These are phyloP conservation scores for Actinia equina DNA, from an alignment of 64 coral and sea anemone genomes.

Conservation along the genomic window DNA sequence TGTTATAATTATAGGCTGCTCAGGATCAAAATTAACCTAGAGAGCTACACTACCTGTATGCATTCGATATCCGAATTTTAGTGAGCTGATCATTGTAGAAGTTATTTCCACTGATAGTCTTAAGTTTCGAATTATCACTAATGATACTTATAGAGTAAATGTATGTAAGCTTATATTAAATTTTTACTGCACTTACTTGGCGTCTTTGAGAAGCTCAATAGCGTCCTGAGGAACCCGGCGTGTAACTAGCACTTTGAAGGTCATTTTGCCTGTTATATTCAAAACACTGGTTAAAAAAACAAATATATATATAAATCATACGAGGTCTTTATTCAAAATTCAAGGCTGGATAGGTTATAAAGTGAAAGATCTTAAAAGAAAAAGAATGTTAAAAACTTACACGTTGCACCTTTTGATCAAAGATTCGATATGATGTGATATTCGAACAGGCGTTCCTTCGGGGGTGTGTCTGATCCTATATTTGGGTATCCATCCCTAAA, in stretches of 20 bases:
- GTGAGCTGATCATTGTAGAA: too few relatives aligned
- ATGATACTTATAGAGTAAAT: too few relatives aligned
- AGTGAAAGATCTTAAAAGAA: not conserved
- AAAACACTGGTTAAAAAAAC: not conserved
- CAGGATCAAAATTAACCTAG: too few relatives aligned
- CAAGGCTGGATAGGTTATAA: not conserved
- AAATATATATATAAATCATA: not conserved
- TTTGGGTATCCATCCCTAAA: not conserved
- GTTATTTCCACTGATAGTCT: too few relatives aligned
- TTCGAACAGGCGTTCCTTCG: slow-evolving; percentile 16
- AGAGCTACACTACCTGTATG: too few relatives aligned
- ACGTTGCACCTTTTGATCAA: not conserved
- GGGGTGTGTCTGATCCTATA: not conserved
- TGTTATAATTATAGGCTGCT: too few relatives aligned
- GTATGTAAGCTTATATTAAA: not conserved
- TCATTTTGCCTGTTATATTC: not conserved
- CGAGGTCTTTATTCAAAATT: not conserved
- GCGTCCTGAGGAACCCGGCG: slow-evolving; percentile 68
- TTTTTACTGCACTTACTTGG: slow-evolving; percentile 23
- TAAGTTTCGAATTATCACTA: too few relatives aligned
- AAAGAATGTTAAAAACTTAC: not conserved
- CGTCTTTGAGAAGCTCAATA: slow-evolving; percentile 63
- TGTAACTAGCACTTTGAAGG: slow-evolving; percentile 63
- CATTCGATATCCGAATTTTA: too few relatives aligned
- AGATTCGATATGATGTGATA: not conserved